These are phyloP conservation scores for Orchesella cincta DNA, from an alignment of 1,140 invertebrate species.

Conservation along the genomic window DNA sequence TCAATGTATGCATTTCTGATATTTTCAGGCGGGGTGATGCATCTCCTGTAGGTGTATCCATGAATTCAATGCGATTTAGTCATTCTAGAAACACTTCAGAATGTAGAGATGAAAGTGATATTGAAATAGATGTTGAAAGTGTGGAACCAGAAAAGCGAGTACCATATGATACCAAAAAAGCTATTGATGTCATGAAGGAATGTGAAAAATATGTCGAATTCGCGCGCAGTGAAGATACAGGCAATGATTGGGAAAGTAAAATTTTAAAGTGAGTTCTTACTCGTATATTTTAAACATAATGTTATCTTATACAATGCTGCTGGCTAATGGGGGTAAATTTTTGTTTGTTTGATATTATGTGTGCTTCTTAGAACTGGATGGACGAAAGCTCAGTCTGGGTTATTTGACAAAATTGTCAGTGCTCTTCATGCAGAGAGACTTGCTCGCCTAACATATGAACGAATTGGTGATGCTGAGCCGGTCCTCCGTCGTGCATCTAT, in stretches of 20 bases:
- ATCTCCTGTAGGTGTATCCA: not conserved
- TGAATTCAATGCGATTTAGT: not conserved
- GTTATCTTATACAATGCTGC: too few relatives aligned
- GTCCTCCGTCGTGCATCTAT: conserved; percentile 68
- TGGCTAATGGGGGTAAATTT: too few relatives aligned
- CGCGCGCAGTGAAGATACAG: conserved; percentile 63
- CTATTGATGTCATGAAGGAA: conserved; percentile 70
- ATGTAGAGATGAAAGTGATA: conserved; percentile 23
- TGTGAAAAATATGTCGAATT: conserved; percentile 68
- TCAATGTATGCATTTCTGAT: not conserved
- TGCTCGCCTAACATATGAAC: conserved; percentile 64
- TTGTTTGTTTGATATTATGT: too few relatives aligned
- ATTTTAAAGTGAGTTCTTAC: conserved; percentile 63
- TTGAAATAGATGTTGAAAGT: conserved; percentile 42
- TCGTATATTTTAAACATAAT: too few relatives aligned
- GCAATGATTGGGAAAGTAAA: conserved; percentile 71
- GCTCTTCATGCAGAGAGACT: conserved; percentile 73
- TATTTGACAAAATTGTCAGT: conserved; percentile 69
- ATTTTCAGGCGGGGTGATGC: not conserved
- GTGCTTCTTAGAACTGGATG: conserved; percentile 64
- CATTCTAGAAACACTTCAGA: not conserved
- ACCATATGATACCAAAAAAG: conserved; percentile 67
- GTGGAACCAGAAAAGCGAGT: conserved; percentile 20
- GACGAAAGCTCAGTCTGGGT: conserved; percentile 65
- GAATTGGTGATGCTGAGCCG: conserved; percentile 64